Percentiles rank a stretch among this genome's conserved stretches.
These are phyloP conservation scores for Columba livia DNA, from an alignment of 2,113 vertebrate genomes.

Conservation along the genomic window DNA sequence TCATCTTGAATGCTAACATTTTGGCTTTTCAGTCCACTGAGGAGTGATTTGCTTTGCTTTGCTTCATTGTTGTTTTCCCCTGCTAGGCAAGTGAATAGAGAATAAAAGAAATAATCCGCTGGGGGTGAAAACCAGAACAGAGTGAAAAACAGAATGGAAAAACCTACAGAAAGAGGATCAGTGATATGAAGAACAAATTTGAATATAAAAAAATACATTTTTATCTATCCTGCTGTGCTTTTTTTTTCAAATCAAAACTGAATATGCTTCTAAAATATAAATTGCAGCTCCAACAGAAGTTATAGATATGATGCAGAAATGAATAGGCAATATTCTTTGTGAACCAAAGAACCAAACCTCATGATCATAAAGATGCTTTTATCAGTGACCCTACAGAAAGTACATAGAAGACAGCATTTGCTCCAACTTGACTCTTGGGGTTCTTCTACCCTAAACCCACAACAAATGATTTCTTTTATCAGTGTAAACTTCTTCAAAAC, in stretches of 20 bases:
- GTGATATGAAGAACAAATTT: background rate
- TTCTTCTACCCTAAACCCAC: background rate
- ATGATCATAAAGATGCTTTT: background rate
- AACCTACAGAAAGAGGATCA: background rate
- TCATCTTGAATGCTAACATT: background rate
- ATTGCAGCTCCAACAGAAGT: background rate
- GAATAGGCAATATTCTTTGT: background rate
- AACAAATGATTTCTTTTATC: background rate
- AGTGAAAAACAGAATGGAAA: background rate
- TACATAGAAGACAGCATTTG: background rate
- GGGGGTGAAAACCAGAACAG: background rate
- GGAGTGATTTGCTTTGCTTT: background rate
- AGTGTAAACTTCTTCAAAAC: background rate
- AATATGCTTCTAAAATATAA: background rate
- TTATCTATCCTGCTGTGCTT: fast-evolving
- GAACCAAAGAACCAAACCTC: background rate
- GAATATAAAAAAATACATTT: background rate
- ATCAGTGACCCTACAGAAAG: background rate
- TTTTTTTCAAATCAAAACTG: background rate
- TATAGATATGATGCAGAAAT: background rate
- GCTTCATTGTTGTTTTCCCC: background rate
- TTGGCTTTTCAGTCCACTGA: background rate
- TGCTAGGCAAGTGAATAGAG: background rate
- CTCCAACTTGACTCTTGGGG: background rate
- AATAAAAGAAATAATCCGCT: background rate